Conservation (phyloP, 2,888 invertebrate species). For the Dryadula phaetusa region DNA sequence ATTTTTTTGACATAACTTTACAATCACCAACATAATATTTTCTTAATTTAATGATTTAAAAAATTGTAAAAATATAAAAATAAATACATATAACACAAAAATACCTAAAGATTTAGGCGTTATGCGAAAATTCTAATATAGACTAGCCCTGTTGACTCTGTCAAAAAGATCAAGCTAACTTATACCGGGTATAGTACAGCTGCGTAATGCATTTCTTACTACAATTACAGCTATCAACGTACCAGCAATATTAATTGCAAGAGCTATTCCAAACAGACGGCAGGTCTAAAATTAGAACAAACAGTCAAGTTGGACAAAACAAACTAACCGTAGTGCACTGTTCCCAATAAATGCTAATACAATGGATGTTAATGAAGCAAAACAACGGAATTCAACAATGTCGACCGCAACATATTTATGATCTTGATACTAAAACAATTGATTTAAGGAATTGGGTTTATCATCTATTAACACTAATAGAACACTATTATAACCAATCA, state of each 20-base stretch:
- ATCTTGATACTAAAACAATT: conserved; percentile 36
- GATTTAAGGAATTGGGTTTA: conserved; percentile 41
- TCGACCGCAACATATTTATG: conserved; percentile 32
- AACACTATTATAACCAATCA: conserved; percentile 40
- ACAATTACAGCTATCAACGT: not conserved
- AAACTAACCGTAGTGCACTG: conserved; percentile 47
- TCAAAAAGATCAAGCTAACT: too few relatives aligned
- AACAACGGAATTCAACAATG: conserved; percentile 28
- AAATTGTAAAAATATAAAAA: too few relatives aligned
- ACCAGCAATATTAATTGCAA: conserved; percentile 25
- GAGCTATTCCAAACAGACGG: conserved; percentile 33
- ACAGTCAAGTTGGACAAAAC: conserved; percentile 43
- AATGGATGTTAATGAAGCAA: conserved; percentile 55
- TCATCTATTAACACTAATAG: conserved; percentile 40
- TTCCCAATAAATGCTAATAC: conserved; percentile 52
- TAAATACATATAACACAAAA: too few relatives aligned
- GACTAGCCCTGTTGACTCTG: too few relatives aligned
- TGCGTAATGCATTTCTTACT: not conserved
- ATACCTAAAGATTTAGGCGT: too few relatives aligned
- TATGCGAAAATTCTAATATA: too few relatives aligned
- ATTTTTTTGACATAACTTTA: too few relatives aligned
- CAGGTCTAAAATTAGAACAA: conserved; percentile 44
- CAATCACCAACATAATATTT: too few relatives aligned
- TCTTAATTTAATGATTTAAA: too few relatives aligned
- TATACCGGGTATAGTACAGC: too few relatives aligned